Evolutionary conservation across 2,888 invertebrate genomes (phyloP), one percentile per base, ranked within the genome.

Genomic region (Mimas tiliae): DNA sequence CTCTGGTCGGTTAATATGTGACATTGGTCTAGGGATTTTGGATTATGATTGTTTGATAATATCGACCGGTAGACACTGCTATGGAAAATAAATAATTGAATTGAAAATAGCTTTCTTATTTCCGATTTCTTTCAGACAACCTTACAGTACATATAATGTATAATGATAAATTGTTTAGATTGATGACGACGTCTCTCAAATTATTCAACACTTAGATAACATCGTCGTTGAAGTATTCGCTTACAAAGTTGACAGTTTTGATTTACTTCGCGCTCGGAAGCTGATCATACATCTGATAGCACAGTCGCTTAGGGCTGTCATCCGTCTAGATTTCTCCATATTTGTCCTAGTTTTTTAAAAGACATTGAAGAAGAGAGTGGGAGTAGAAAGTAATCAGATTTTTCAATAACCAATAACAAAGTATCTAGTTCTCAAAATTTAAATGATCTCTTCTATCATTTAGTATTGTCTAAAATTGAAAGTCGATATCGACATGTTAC

Each of bases 131-230:
- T 50, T 11, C 11, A 16, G 48, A 48, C 48, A 48, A 48, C 16
- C n/a, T 48, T 48, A 48, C 6, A 7, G 16, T 6, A 16, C 12
- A 14, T 45, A 0, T 48, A 1, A 7, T 16, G 16, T n/a, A 16
- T 12, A 48, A 48, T 16, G 7, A 16, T 8, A 11, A 50, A 11
- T 9, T n/a, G 11, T 19, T 42, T 58, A 19, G 1, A 0, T 12
- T 12, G 19, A 19, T 19, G 42, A 12, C 12, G 6, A 6, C 14
- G 19, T 38, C 19, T 11, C 16, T 19, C 16, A 11, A 19, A 42
- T 58, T 42, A 58, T 38, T 42, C 16, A 42, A 42, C 58, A 42
- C 38, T 38, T 42, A 58, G 42, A 58, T 42, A 58, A 58, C 58
- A 58, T 58, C 38, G 11, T 58, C 11, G 55, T 16, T 19, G 58